Base-by-base conservation (phyloP, 2,113 vertebrate genomes). In the Phocoena phocoena region DNA sequence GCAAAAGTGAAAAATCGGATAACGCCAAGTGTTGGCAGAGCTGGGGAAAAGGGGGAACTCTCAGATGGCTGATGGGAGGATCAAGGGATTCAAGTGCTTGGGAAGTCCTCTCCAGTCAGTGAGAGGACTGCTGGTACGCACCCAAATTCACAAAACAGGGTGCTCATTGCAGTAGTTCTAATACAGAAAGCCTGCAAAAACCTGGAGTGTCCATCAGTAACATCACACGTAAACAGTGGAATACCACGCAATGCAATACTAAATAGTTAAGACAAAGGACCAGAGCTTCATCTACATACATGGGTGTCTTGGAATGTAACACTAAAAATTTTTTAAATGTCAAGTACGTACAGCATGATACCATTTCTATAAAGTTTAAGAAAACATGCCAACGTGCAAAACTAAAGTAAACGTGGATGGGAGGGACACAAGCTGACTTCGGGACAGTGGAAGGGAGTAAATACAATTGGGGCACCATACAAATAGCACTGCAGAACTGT, bases 401-500 rank as follows among this genome's bases (percentile, higher is more conserved):
- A 36, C 23, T 13, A 86, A 88, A 60, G 50, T 17, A 62, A 55
- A n/a, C n/a, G 0, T 13, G 10, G 80, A 36, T 31, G 9, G 44
- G 71, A 74, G 28, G 38, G 53, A 2, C 5, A 36, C 6, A 11
- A 41, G 65, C 0, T 3, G 62, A n/a, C 62, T 62, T 79, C 9
- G 44, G 41, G 31, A 23, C 23, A 6, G 31, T 10, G 10, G n/a
- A 10, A 44, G 2, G 1, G 28, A 6, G 6, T 26, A 9, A 38
- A n/a, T 0, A 17, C 41, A 62, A 14, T 1, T 11, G 23, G 33
- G 13, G 23, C 3, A 9, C 3, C 26, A 58, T 3, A 20, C 11
- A n/a, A 68, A 90, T 11, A 8, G 25, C 77, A 70, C 70, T 50
- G 44, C 7, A 31, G 70, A 53, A 83, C 9, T 23, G 36, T 8